Evolutionary conservation across 2,113 vertebrate species (phyloP).

Genomic region (Oriolus oriolus): DNA sequence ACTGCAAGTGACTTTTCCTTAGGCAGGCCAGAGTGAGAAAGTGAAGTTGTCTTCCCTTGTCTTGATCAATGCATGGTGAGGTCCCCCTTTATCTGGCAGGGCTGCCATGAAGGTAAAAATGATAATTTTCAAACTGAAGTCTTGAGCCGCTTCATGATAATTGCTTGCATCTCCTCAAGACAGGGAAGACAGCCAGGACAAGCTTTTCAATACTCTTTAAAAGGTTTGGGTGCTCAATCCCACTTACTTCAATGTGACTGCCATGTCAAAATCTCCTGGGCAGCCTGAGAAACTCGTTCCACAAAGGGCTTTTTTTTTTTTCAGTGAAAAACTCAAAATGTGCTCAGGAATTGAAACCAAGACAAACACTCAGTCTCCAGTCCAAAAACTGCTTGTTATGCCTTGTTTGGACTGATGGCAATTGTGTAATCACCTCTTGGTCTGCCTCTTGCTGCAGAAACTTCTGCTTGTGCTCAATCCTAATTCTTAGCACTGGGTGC

Average conservation of each 20-base stretch:
- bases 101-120: conserved; percentile 15
- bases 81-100: neutral
- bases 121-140: neutral
- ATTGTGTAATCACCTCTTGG: neutral
- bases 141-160: neutral
- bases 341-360: neutral
- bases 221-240: neutral
- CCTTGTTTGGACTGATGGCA: neutral
- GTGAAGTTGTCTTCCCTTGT: conserved; percentile 5
- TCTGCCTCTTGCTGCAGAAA: conserved; percentile 12
- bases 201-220: neutral
- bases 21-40: conserved; percentile 4
- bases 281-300: neutral
- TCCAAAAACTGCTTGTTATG: neutral
- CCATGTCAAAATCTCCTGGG: neutral
- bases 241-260: neutral
- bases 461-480: conserved; percentile 33
- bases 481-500: neutral
- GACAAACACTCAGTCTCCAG: neutral
- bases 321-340: neutral
- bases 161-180: neutral
- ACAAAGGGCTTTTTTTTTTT: neutral
- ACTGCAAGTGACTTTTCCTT: conserved; percentile 35
- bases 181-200: neutral
- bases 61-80: neutral